These are phyloP conservation scores for Euwallacea similis DNA, from an alignment of 1,140 invertebrate species.

Conservation along the genomic window DNA sequence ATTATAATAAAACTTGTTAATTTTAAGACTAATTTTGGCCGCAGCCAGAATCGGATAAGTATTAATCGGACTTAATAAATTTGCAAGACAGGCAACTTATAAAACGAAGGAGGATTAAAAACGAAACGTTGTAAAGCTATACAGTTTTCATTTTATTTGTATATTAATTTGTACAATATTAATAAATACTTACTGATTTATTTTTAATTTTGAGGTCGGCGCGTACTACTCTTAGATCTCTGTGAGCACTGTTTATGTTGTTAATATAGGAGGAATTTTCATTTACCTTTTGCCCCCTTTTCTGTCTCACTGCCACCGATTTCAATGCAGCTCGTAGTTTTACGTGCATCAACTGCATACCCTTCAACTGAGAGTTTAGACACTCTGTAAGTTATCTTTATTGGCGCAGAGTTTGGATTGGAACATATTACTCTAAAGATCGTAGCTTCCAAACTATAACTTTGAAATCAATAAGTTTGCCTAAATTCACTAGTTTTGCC, in stretches of 20 bases:
- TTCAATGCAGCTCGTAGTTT: neutral
- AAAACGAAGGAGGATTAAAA: neutral
- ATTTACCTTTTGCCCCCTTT: constrained; percentile 11
- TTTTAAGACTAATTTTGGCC: constrained; percentile 45
- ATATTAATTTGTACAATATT: constrained; percentile 54
- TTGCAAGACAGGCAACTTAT: no score
- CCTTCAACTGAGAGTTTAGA: no score
- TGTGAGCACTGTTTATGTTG: constrained; percentile 35
- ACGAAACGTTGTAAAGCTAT: constrained; percentile 47
- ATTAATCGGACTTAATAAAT: constrained; percentile 38
- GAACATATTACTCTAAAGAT: no score
- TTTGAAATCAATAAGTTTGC: no score
- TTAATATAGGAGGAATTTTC: constrained; percentile 35
- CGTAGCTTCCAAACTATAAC: no score
- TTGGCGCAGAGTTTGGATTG: no score
- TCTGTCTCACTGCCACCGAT: no score
- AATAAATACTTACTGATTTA: constrained; percentile 48
- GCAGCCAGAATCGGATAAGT: constrained; percentile 44
- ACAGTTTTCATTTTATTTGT: constrained; percentile 56
- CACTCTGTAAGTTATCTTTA: no score
- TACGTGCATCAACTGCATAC: neutral
- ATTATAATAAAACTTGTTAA: constrained; percentile 46
- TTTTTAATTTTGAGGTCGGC: constrained; percentile 35
- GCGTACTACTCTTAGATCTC: constrained; percentile 31
- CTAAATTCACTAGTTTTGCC: no score